Conservation (phyloP, 2,888 invertebrate species). For the Drosophila picticornis region DNA sequence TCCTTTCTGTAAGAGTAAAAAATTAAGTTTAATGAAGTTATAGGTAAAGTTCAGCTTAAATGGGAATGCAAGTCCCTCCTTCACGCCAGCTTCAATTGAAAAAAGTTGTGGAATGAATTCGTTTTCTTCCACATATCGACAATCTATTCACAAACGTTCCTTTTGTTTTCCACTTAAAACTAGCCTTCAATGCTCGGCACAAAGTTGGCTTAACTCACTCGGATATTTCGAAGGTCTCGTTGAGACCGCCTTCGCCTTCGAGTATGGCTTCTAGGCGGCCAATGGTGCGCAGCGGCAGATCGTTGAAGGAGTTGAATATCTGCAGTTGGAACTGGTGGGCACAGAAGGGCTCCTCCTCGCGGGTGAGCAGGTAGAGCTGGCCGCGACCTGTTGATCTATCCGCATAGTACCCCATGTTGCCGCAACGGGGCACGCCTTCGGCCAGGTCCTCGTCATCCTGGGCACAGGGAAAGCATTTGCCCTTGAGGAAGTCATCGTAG, state of each 20-base stretch:
- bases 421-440: slow-evolving; percentile 88
- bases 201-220: slow-evolving; percentile 86
- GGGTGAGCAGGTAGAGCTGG: slow-evolving; percentile 94
- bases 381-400: slow-evolving; percentile 93
- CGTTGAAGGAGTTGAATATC: slow-evolving; percentile 90
- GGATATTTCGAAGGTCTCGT: slow-evolving; percentile 95
- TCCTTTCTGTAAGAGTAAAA: slow-evolving; percentile 88
- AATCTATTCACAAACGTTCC: neutral
- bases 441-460: slow-evolving; percentile 83
- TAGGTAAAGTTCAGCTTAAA: neutral
- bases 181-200: neutral
- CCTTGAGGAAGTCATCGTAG: slow-evolving; percentile 93
- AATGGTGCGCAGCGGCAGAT: slow-evolving; percentile 87
- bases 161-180: neutral
- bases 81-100: too few relatives aligned
- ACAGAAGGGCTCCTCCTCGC: slow-evolving; percentile 97
- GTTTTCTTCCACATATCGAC: neutral
- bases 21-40: neutral
- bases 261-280: slow-evolving; percentile 93
- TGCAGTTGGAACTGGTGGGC: slow-evolving; percentile 95
- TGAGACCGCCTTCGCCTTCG: slow-evolving; percentile 92
- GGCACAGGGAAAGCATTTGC: slow-evolving; percentile 91
- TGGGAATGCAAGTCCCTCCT: neutral
- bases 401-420: slow-evolving; percentile 97
- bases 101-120: too few relatives aligned